A percentile compares a stretch with the other conserved stretches of the same genome.
Conservation (phyloP, 2,888 invertebrate species). For the Galerucella calmariensis region DNA sequence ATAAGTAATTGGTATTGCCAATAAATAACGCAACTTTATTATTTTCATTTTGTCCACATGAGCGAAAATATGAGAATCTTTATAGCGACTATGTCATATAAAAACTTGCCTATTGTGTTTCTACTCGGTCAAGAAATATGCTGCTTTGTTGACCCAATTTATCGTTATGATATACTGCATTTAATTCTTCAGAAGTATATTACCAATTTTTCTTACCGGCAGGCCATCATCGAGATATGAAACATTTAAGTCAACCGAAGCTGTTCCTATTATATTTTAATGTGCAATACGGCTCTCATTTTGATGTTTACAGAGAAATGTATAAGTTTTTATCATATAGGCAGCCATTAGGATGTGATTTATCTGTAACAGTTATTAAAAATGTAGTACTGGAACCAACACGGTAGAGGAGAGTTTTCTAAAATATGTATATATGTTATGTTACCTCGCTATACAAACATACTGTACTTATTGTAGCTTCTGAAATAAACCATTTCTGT, state of each 20-base stretch:
- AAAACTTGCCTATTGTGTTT: slow-evolving; percentile 50
- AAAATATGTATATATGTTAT: too few relatives aligned
- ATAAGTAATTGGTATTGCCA: slow-evolving; percentile 49
- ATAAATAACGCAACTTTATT: slow-evolving; percentile 55
- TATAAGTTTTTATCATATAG: slow-evolving; percentile 32
- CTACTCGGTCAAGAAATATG: slow-evolving; percentile 47
- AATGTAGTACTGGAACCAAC: background rate
- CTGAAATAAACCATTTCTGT: too few relatives aligned
- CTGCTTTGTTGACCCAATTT: slow-evolving; percentile 50
- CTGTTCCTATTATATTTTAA: slow-evolving; percentile 37
- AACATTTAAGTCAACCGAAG: slow-evolving; percentile 42
- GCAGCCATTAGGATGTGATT: slow-evolving; percentile 32
- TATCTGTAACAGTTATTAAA: background rate
- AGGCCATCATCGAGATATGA: slow-evolving; percentile 44
- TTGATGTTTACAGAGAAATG: slow-evolving; percentile 37
- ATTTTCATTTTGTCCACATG: slow-evolving; percentile 56
- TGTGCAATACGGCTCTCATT: slow-evolving; percentile 26
- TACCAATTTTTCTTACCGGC: slow-evolving; percentile 44
- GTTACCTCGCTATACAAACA: too few relatives aligned
- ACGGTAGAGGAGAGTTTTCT: too few relatives aligned
- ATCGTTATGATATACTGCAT: slow-evolving; percentile 48
- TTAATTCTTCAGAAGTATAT: slow-evolving; percentile 51
- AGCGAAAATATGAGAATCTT: slow-evolving; percentile 53
- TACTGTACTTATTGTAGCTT: too few relatives aligned
- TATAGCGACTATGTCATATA: slow-evolving; percentile 52